Conservation (phyloP, 30 jellyfish, hydroid and myxozoan genomes). For the Aurelia sp. region DNA sequence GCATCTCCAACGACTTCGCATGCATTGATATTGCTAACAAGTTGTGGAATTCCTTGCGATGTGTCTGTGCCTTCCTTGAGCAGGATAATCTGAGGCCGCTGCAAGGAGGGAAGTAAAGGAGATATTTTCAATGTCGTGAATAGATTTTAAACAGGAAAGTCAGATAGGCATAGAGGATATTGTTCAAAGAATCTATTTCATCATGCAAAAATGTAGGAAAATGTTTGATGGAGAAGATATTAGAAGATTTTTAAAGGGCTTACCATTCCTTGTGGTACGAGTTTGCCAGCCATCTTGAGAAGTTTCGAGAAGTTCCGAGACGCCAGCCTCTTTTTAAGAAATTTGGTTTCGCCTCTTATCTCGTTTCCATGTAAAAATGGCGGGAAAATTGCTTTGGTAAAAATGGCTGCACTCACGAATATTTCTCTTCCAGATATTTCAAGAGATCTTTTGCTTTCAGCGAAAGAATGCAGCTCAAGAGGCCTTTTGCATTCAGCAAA, state of each 20-base stretch:
- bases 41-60: constrained; percentile 99
- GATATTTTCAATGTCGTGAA: background rate
- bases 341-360: background rate
- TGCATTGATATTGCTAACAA: constrained; percentile 98
- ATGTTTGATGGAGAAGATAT: too few relatives aligned
- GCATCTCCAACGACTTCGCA: constrained; percentile 99
- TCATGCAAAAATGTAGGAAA: too few relatives aligned
- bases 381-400: background rate
- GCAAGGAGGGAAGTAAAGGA: background rate
- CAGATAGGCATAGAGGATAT: background rate
- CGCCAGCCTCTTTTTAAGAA: constrained; percentile 14
- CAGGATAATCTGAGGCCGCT: constrained; percentile 96
- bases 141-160: background rate
- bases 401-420: constrained; percentile 67
- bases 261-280: constrained; percentile 68
- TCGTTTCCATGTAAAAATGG: too few relatives aligned
- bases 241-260: background rate
- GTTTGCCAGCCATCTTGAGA: constrained; percentile 71
- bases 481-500: constrained; percentile 74
- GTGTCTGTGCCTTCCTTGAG: constrained; percentile 99
- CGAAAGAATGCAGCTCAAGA: constrained; percentile 67
- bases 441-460: constrained; percentile 51
- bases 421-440: constrained; percentile 58
- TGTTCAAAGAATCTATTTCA: background rate
- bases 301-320: constrained; percentile 31